Base-by-base conservation (phyloP, 2,113 vertebrate genomes). In the Peromyscus leucopus region DNA sequence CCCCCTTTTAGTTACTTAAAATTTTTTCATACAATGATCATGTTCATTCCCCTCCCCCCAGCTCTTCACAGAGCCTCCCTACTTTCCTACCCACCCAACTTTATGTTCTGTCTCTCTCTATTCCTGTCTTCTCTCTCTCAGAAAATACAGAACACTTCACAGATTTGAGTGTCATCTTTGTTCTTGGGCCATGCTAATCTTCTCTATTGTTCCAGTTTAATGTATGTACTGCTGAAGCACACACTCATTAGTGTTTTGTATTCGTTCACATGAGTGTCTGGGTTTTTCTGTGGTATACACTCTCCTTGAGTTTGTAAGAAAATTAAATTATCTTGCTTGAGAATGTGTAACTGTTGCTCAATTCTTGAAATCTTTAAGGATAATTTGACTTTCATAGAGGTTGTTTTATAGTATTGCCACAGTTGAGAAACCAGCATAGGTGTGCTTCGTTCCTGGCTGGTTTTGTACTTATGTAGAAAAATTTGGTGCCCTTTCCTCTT, bases 361-460 rank as follows among this genome's bases (percentile, higher is more conserved):
- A 96, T 76, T 69, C 48, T 89, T 95, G 17, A 96, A 61, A 36
- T 67, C 59, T 74, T 96, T 95, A 96, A 67, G 65, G 71, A 79
- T 93, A 96, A 89, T 90, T 85, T 93, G 79, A 84, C 92, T 96
- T 96, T 93, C 46, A 94, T 90, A 85, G 97, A 91, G 79, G 5
- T 79, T 89, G 26, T 48, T 95, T 96, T 95, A 36, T 87, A 89
- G 36, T 91, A 74, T 31, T 96, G 10, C 12, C 42, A 33, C 78
- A 74, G 5, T 76, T 61, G 46, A 91, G 87, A 96, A 93, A 85
- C 4, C 78, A 87, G 57, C 89, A 74, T 33, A 86, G 63, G 48
- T 90, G 15, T 84, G 1, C 74, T 90, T 94, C 69, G 22, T 92
- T 82, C 90, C 22, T 89, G 51, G 22, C 59, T 93, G n/a, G 55